Base-by-base conservation (phyloP, 2,113 vertebrate species). In the Colossoma macropomum region DNA sequence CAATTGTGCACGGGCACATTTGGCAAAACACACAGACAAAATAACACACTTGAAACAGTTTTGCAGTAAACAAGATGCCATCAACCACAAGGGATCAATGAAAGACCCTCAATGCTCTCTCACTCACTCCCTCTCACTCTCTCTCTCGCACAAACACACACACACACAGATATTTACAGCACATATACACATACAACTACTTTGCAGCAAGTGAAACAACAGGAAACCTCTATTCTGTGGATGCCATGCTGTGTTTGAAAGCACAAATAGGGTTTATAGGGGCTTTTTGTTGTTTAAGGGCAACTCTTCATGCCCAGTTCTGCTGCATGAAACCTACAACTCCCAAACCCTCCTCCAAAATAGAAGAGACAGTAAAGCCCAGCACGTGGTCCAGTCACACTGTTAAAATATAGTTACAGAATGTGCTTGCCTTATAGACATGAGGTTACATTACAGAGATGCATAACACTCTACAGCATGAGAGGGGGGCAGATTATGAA, bases 321-420 rank as follows among this genome's bases (percentile, higher is more conserved):
- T 25, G n/a, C 15, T 11, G 12, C 59, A 25, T 52, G 13, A 13
- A 85, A 62, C 80, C 54, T 80, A 34, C 32, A 59, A 23, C 6
- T 10, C 21, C 13, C 50, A 77, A 83, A 45, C 59, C 48, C 10
- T 23, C 48, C 77, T 82, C 66, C 15, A 74, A 91, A 92, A 93
- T 87, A 88, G 83, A 90, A 74, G 10, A 21, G 62, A 63, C 80
- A 32, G 75, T 81, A 89, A 92, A 90, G 85, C 81, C 79, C 59
- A 19, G 65, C 63, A 77, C 83, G 80, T 32, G 81, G 84, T 77
- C 86, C 77, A 85, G 84, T 71, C 71, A 82, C 45, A 0, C 13
- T 30, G 81, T 90, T 85, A 88, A 88, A 89, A 89, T 89, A 91
- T 86, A 91, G 88, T n/a, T 81, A 30, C 17, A 90, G 86, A 84